Percentiles rank a stretch among this genome's conserved stretches.
These are phyloP conservation scores for Telenomus remus DNA, from an alignment of 1,140 invertebrate genomes.

Conservation along the genomic window DNA sequence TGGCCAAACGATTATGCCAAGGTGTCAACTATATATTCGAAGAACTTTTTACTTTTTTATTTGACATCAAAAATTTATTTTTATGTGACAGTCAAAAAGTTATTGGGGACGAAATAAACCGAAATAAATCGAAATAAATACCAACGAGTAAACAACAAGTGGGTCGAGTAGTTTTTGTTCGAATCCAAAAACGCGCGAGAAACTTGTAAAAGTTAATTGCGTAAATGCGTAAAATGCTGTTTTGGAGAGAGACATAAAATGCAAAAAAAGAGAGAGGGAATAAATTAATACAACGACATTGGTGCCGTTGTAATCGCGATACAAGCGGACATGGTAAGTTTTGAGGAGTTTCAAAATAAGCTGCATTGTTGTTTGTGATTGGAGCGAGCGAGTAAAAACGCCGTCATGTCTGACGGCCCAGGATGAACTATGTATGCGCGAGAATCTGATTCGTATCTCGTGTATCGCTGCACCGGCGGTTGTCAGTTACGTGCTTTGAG, in stretches of 20 bases:
- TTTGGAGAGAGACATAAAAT: too few relatives aligned
- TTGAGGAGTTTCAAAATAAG: constrained; percentile 32
- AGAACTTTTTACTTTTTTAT: constrained; percentile 12
- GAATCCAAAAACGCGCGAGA: neutral
- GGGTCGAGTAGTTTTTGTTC: constrained; percentile 4
- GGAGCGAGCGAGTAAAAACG: constrained; percentile 22
- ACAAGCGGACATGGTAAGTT: constrained; percentile 24
- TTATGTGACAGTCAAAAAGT: too few relatives aligned
- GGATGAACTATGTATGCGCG: constrained; percentile 46
- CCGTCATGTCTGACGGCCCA: constrained; percentile 43
- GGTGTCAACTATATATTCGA: constrained; percentile 9
- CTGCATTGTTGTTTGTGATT: constrained; percentile 47
- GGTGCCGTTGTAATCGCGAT: constrained; percentile 25
- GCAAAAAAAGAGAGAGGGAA: too few relatives aligned
- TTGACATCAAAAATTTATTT: too few relatives aligned
- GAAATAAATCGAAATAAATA: too few relatives aligned
- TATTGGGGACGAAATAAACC: too few relatives aligned
- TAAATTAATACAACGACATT: constrained; percentile 13
- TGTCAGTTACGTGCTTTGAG: constrained; percentile 57
- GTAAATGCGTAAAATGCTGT: neutral
- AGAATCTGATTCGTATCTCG: constrained; percentile 51
- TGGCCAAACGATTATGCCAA: constrained; percentile 32
- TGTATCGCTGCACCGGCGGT: constrained; percentile 39
- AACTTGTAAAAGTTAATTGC: neutral
- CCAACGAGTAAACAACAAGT: too few relatives aligned